Evolutionary conservation across 2,113 vertebrate genomes (phyloP), one percentile per base, ranked within the genome.

Genomic region (Recurvirostra avosetta): DNA sequence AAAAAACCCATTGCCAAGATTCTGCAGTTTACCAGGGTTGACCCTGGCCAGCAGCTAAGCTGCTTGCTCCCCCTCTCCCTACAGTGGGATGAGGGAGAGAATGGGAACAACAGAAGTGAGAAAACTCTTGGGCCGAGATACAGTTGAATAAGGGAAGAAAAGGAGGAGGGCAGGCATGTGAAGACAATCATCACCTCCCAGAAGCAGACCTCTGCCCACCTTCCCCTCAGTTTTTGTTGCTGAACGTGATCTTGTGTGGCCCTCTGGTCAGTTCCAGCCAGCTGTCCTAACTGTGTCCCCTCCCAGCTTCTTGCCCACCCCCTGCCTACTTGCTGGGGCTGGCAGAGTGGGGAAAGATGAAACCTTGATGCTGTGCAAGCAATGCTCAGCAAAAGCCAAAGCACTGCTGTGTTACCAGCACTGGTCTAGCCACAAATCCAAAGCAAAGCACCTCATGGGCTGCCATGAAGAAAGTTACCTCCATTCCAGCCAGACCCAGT

Each of bases 321-420:
- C 27, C 40, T 6, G 29, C 27, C 58, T n/a, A 20, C 25, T 68
- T 81, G 22, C 61, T 78, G 40, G 43, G 30, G 55, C 0, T 6
- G 17, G 34, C 8, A 8, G 43, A 50, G 29, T 7, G 14, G 34
- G 27, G 14, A 1, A 8, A 13, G 74, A 15, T 8, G 13, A 72
- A 75, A 16, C 26, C 18, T 36, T 8, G 40, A 6, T 43, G 27
- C 66, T 82, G 67, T 40, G 49, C 56, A 32, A 61, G 71, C 34
- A 53, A 4, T 53, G 65, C 58, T 89, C 68, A 77, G 62, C 50
- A 66, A 53, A 80, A 87, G 65, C 86, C 82, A 95, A 76, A 92
- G 88, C 62, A n/a, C 40, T 45, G 73, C 8, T 52, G 45, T 78
- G 52, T 55, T 66, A 43, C 2, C 56, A 56, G 78, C 27, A 56